Conservation (phyloP, 2,113 vertebrate genomes). For the Hemichromis elongatus region DNA sequence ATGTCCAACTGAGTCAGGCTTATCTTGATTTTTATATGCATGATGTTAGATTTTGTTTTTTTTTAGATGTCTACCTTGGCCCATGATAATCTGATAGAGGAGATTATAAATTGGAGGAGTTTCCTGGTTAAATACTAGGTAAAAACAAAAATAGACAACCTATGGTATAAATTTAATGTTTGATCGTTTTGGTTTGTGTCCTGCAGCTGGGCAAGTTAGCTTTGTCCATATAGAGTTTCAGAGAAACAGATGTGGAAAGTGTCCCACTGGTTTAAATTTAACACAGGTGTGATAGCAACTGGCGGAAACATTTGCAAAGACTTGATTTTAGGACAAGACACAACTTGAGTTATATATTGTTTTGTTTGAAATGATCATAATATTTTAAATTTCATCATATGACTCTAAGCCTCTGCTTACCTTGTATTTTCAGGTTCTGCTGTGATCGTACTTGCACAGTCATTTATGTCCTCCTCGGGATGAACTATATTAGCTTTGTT, state of each 20-base stretch:
- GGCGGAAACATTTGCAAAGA: neutral
- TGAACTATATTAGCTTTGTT: neutral
- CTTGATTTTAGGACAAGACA: neutral
- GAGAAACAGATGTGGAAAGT: constrained; percentile 4
- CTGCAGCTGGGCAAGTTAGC: neutral
- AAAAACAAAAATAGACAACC: neutral
- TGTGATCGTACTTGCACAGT: neutral
- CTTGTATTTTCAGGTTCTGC: neutral
- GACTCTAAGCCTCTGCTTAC: neutral
- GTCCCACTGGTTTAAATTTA: neutral
- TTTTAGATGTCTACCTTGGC: neutral
- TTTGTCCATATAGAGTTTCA: neutral
- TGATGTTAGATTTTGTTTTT: neutral
- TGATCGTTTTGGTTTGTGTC: constrained; percentile 1
- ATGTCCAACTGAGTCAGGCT: neutral
- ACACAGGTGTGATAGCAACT: neutral
- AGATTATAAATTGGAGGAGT: neutral
- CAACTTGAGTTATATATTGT: neutral
- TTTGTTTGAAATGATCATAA: neutral
- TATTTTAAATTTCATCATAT: neutral
- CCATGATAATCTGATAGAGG: neutral
- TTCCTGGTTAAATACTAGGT: neutral
- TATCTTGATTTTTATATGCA: neutral
- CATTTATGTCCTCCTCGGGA: neutral
- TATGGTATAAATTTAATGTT: neutral